Percentiles rank a stretch among this genome's conserved stretches.
Evolutionary conservation across 1,140 invertebrate species (phyloP).

Genomic region (Drosophila mojavensis): DNA sequence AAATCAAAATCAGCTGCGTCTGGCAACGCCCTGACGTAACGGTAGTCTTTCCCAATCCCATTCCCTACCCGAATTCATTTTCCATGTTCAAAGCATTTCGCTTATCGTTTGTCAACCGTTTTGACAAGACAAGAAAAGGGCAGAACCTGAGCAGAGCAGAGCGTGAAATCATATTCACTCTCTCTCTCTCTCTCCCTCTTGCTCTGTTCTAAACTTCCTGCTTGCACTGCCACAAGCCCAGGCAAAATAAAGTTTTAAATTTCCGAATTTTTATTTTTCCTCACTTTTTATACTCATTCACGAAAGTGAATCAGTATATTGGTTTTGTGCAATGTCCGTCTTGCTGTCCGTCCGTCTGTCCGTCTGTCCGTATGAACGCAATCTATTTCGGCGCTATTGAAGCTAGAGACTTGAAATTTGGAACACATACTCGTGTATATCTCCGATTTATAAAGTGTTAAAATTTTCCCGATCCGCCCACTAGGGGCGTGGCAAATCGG

Average conservation of each 20-base stretch:
- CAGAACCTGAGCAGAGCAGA: conserved; percentile 39
- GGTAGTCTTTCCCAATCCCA: conserved; percentile 1
- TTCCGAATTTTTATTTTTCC: conserved; percentile 42
- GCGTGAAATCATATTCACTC: conserved; percentile 48
- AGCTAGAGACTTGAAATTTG: too few species aligned
- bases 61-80: conserved; percentile 9
- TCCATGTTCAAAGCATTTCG: conserved; percentile 18
- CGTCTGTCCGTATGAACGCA: too few species aligned
- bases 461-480: too few species aligned
- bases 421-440: too few species aligned
- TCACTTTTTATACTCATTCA: background rate
- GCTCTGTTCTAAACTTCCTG: conserved; percentile 60
- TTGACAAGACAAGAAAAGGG: conserved; percentile 79
- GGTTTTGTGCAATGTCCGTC: too few species aligned
- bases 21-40: conserved; percentile 48
- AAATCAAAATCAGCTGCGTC: conserved; percentile 76
- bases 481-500: too few species aligned
- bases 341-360: too few species aligned
- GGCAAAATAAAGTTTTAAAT: conserved; percentile 66
- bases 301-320: too few species aligned
- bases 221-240: conserved; percentile 48
- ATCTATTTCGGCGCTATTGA: too few species aligned
- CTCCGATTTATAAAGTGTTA: too few species aligned
- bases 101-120: conserved; percentile 73
- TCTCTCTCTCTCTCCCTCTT: conserved; percentile 9